These are phyloP conservation scores for Epirrhoe alternata DNA, from an alignment of 2,888 invertebrate species.

Conservation along the genomic window DNA sequence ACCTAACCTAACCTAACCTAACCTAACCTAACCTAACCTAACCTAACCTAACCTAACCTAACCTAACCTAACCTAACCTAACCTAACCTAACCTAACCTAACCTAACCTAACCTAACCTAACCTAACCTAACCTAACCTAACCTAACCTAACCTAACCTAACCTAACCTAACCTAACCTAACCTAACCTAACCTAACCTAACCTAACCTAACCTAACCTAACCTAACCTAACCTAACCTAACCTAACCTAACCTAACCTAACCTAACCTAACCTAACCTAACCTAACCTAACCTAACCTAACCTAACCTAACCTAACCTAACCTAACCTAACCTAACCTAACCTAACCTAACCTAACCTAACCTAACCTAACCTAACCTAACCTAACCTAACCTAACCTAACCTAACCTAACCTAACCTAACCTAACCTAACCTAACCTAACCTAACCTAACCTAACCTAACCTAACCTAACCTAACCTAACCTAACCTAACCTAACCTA, in stretches of 20 bases:
- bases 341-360: conserved; percentile 44
- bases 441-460: no score
- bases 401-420: no score
- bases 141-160: no score
- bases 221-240: conserved; percentile 31
- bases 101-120: background rate
- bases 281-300: conserved; percentile 49
- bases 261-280: conserved; percentile 44
- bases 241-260: conserved; percentile 33
- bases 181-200: conserved; percentile 37
- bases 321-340: conserved; percentile 47
- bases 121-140: no score
- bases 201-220: conserved; percentile 40
- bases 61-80: conserved; percentile 7
- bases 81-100: conserved; percentile 7
- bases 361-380: no score
- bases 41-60: conserved; percentile 13
- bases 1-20: conserved; percentile 14
- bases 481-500: no score
- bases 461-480: no score
- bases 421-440: no score
- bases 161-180: no score
- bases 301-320: conserved; percentile 45
- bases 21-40: conserved; percentile 19
- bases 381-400: no score